Base-by-base conservation (phyloP, 2,888 invertebrate species). In the Rosalia funebris region DNA sequence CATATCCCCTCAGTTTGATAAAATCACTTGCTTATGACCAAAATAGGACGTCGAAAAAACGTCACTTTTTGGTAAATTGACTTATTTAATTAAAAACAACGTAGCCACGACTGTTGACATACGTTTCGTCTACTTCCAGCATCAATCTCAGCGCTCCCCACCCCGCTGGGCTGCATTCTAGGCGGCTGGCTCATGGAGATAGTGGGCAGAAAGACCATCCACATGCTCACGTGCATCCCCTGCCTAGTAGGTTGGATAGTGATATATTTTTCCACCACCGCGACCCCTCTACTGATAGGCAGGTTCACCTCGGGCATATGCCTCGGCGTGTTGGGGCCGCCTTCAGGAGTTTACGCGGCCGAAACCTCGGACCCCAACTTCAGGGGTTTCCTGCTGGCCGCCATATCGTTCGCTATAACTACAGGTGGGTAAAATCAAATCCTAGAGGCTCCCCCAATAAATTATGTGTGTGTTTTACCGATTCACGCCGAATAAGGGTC, bases 331-430 rank as follows among this genome's bases (percentile, higher is more conserved):
- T 76, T 85, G 0, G 86, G 87, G 0, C 82, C 71, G 3, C 46
- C 65, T 14, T 68, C 70, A 10, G 68, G 69, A 15, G 69, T 71
- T 39, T 74, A 74, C 57, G 62, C 71, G 5, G 66, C 68, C 25
- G 68, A 71, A 57, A 69, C 63, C 0, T 82, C 84, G 0, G 85
- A 86, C 63, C 89, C 87, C 0, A 84, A 83, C 65, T 84, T 87
- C 42, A 82, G 90, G 66, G 88, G 90, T 0, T 70, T 68, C 15
- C 54, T 70, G 5, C 34, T 71, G 11, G 85, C 89, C 9, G 85
- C 83, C 1, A 85, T 89, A 4, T 86, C 88, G 0, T 79, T 90
- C 55, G 86, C 87, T 0, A 85, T 89, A 54, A 87, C 90, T 0
- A 61, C 84, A 3, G 91, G 91, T 56, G 15, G 44, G 53, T 36